These are phyloP conservation scores for Drosophila takahashii DNA, from an alignment of 1,140 invertebrate species.

Conservation along the genomic window DNA sequence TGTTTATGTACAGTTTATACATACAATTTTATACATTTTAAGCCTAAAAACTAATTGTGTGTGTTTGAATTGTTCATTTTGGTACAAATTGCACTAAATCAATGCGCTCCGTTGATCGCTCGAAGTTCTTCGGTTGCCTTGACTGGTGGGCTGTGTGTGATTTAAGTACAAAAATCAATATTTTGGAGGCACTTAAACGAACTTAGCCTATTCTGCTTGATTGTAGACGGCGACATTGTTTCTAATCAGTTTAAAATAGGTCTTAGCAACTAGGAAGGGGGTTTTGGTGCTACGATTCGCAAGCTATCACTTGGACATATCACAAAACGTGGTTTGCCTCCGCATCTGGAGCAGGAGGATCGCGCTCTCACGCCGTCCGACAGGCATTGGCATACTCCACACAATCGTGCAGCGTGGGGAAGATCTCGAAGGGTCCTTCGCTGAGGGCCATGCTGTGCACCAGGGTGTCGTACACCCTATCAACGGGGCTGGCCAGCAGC, in stretches of 20 bases:
- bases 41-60: constrained; percentile 32
- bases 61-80: constrained; percentile 54
- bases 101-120: constrained; percentile 22
- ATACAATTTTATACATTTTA: constrained; percentile 52
- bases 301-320: constrained; percentile 67
- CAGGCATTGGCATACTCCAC: constrained; percentile 79
- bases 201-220: constrained; percentile 60
- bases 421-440: constrained; percentile 80
- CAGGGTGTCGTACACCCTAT: constrained; percentile 81
- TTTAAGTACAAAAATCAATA: constrained; percentile 31
- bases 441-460: constrained; percentile 80
- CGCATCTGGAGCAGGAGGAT: constrained; percentile 6
- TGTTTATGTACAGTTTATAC: constrained; percentile 65
- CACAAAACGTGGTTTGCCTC: constrained; percentile 39
- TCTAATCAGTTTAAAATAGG: constrained; percentile 37
- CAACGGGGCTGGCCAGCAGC: constrained; percentile 69
- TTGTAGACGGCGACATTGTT: constrained; percentile 57
- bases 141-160: constrained; percentile 54
- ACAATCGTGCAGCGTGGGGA: constrained; percentile 80
- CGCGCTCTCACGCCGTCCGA: constrained; percentile 68
- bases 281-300: constrained; percentile 64
- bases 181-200: constrained; percentile 50
- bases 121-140: constrained; percentile 41
- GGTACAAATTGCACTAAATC: constrained; percentile 62
- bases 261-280: constrained; percentile 36